phyloP scores from a whole-genome alignment of 2,888 invertebrate genomes.

The Scaptomyza parva region DNA sequence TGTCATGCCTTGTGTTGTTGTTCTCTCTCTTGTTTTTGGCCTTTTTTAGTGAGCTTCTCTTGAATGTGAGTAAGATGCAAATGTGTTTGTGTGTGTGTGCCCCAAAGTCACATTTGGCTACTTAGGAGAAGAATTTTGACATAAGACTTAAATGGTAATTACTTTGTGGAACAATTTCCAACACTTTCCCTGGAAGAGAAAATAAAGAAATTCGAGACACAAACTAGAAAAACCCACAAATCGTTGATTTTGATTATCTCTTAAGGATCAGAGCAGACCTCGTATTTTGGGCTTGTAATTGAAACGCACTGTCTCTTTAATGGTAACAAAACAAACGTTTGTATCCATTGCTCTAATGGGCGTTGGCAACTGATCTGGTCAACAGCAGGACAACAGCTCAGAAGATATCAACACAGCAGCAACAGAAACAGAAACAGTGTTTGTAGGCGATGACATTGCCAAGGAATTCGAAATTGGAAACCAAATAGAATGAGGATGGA shows the following conservation, averaged over 20 bases:
- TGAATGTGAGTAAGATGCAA: slow-evolving; percentile 62
- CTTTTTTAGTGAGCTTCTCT: no score
- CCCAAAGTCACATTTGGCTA: slow-evolving; percentile 43
- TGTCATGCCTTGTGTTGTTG: slow-evolving; percentile 26
- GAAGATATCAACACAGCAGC: slow-evolving; percentile 21
- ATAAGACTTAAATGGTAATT: slow-evolving; percentile 55
- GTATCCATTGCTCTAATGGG: slow-evolving; percentile 58
- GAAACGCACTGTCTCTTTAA: slow-evolving; percentile 71
- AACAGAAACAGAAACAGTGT: slow-evolving; percentile 25
- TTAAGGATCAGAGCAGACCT: slow-evolving; percentile 56
- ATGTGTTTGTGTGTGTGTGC: slow-evolving; percentile 70
- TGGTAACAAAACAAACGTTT: slow-evolving; percentile 32
- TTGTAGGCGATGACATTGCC: slow-evolving; percentile 76
- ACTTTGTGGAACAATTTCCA: slow-evolving; percentile 63
- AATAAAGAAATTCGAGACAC: slow-evolving; percentile 13
- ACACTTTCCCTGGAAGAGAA: slow-evolving; percentile 65
- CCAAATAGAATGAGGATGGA: slow-evolving; percentile 9
- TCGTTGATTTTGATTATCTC: slow-evolving; percentile 45
- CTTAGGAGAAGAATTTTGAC: slow-evolving; percentile 62
- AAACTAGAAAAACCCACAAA: slow-evolving; percentile 12
- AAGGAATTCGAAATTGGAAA: slow-evolving; percentile 56
- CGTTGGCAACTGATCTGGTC: slow-evolving; percentile 62
- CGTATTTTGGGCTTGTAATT: slow-evolving; percentile 71
- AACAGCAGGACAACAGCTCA: slow-evolving; percentile 43
- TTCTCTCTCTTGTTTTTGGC: slow-evolving; percentile 33